Base-by-base conservation (phyloP, 1,140 invertebrate genomes). In the Pseudomyrmex concolor region DNA sequence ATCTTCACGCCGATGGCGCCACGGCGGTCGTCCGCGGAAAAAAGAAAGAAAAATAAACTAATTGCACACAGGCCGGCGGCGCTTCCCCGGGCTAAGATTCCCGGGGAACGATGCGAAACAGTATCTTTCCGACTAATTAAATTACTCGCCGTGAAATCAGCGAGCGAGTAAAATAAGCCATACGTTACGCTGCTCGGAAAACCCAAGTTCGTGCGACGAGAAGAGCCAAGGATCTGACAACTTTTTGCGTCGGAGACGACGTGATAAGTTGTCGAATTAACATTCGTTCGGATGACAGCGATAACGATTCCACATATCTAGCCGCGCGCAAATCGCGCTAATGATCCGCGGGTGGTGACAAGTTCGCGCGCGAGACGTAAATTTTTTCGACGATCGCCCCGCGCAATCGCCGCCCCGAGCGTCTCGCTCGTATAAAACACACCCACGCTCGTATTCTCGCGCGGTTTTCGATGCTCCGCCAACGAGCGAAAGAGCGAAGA, bases 1-100 rank as follows among this genome's bases (percentile, higher is more conserved):
- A 90, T 89, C 88, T 89, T 89, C 76, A 88, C 89, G 88, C 88
- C 80, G 76, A 71, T 77, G 72, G 62, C 63, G 81, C 77, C 59
- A 43, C 10, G 8, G 13, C 25, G 48, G 13, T 22, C 54, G 54
- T 80, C 12, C 15, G 15, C 13, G 17, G 19, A 55, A n/a, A 63
- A 34, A 34, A 34, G 62, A 59, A 55, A 62, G 22, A 80, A 64
- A 68, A 86, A 89, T 81, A 9, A 71, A 84, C 81, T 86, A 84
- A 88, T 86, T 86, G 85, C 74, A 34, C 74, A 34, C 5, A 51
- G 50, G 22, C 12, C 63, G 68, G 54, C 68, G 73, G 59, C 68
- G 73, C 25, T 66, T 60, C 62, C 5, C 34, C 0, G 17, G 13
- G 45, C 71, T 50, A 55, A 87, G 66, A 50, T 68, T 83, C 73